phyloP scores from a whole-genome alignment of 2,888 invertebrate species.

The Polietes domitor region DNA sequence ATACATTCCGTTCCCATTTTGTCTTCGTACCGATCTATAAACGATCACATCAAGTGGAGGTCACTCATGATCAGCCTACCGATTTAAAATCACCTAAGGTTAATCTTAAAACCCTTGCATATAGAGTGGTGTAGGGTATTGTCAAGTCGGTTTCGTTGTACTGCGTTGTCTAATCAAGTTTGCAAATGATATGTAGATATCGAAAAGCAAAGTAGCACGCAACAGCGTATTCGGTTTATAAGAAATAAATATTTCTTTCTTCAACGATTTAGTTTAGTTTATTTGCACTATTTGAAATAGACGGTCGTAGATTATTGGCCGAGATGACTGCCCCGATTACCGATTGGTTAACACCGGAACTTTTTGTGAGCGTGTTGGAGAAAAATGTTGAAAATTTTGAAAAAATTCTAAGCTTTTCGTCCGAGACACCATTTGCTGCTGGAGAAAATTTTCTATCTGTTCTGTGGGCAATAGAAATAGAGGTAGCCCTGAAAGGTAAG shows the following conservation, averaged over 20 bases:
- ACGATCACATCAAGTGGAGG: no score
- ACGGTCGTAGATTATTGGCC: background rate
- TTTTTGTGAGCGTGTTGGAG: conserved; percentile 53
- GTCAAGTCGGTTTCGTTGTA: no score
- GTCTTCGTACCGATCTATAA: no score
- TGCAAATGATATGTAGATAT: no score
- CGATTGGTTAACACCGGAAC: conserved; percentile 54
- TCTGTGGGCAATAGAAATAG: conserved; percentile 64
- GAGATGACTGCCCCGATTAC: conserved; percentile 38
- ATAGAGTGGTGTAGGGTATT: no score
- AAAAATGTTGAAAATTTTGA: conserved; percentile 45
- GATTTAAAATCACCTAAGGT: no score
- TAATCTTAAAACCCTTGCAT: no score
- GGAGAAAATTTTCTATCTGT: conserved; percentile 68
- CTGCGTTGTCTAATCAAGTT: no score
- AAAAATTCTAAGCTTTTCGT: conserved; percentile 36
- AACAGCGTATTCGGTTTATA: conserved; percentile 12
- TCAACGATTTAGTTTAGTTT: conserved; percentile 32
- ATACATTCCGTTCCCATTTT: no score
- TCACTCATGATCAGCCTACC: no score
- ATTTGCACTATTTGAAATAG: background rate
- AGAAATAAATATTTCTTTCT: background rate
- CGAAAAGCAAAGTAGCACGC: no score
- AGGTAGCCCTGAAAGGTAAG: conserved; percentile 60
- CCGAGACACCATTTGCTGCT: conserved; percentile 38